Conservation (phyloP, 30 jellyfish, hydroid and myxozoan species). For the Mastigias papua region DNA sequence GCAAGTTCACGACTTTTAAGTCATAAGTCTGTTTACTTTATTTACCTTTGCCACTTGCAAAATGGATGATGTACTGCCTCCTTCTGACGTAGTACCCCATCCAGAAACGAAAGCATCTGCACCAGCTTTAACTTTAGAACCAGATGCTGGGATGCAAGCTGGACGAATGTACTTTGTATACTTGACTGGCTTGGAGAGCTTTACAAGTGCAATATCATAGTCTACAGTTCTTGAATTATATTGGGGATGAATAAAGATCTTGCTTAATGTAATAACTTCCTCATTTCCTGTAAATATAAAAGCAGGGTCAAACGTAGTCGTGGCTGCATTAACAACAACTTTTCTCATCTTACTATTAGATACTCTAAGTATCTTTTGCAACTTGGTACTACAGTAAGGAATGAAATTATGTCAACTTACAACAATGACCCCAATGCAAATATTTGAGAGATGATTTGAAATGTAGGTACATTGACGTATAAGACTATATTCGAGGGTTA, state of each 20-base stretch:
- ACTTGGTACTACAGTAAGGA: too few species aligned
- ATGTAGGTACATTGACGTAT: too few species aligned
- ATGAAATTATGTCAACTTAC: too few species aligned
- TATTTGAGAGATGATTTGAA: too few species aligned
- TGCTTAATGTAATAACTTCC: background rate
- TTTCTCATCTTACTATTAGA: too few species aligned
- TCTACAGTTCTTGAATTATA: conserved; percentile 18
- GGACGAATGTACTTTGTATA: conserved; percentile 63
- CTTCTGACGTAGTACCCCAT: conserved; percentile 64
- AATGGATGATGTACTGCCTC: conserved; percentile 28
- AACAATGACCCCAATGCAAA: too few species aligned
- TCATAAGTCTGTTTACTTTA: too few species aligned
- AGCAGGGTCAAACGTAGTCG: background rate
- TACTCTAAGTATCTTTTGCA: too few species aligned
- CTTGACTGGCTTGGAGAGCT: conserved; percentile 32
- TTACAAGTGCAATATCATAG: conserved; percentile 57
- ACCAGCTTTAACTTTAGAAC: conserved; percentile 1
- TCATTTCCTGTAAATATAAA: background rate
- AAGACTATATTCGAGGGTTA: too few species aligned
- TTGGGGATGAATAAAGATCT: conserved; percentile 25
- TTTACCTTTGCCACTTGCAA: conserved; percentile 53
- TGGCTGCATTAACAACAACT: background rate
- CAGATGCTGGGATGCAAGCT: conserved; percentile 45
- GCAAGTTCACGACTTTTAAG: too few species aligned
- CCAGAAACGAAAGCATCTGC: conserved; percentile 63